A percentile compares a stretch with the other conserved stretches of the same genome.
Conservation (phyloP, 2,113 vertebrate genomes). For the Herpetotheres cachinnans region DNA sequence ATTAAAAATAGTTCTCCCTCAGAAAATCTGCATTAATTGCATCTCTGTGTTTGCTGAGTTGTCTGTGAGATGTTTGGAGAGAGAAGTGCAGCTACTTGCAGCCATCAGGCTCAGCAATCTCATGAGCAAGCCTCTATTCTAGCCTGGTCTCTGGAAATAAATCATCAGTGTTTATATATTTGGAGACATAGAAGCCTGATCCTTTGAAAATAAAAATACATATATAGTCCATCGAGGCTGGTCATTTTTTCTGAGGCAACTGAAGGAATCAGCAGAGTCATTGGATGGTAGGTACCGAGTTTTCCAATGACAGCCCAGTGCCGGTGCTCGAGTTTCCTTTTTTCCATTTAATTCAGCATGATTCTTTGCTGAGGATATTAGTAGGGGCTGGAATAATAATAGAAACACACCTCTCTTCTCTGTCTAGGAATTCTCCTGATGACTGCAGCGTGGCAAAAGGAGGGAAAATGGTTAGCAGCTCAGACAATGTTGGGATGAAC, state of each 20-base stretch:
- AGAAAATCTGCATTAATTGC: not conserved
- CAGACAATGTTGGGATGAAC: conserved; percentile 77
- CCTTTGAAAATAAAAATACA: not conserved
- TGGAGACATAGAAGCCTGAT: not conserved
- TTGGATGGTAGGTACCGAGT: not conserved
- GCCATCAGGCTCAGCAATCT: not conserved
- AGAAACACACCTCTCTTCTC: not conserved
- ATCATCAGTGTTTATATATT: not conserved
- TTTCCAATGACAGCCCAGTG: not conserved
- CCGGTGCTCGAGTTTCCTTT: not conserved
- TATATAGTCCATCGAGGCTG: not conserved
- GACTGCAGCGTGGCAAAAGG: conserved; percentile 82
- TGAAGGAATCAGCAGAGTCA: not conserved
- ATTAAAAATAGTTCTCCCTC: not conserved
- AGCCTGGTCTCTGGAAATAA: not conserved
- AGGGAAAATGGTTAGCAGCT: conserved; percentile 79
- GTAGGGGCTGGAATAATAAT: not conserved
- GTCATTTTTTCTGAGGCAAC: not conserved
- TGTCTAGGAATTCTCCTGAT: conserved; percentile 82
- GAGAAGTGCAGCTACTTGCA: not conserved
- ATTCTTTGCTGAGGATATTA: not conserved
- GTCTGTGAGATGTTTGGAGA: not conserved
- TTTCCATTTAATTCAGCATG: not conserved
- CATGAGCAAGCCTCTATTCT: not conserved
- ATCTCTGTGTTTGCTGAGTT: not conserved